Evolutionary conservation across 2,888 invertebrate species (phyloP).

Genomic region (Minunthozetes semirufus): DNA sequence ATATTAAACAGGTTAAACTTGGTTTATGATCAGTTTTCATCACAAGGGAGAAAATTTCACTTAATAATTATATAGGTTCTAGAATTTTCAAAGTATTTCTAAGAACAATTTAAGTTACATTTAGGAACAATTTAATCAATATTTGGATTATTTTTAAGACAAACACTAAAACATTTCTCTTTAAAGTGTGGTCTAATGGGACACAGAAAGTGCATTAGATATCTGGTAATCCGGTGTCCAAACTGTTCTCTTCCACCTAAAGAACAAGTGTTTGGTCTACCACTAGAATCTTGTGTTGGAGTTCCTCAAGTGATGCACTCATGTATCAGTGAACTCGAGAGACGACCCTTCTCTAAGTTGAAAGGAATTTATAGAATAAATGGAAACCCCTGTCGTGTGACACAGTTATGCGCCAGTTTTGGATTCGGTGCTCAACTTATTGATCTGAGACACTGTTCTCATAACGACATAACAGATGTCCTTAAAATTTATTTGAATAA

Average conservation of each 20-base stretch:
- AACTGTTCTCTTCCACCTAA: conserved; percentile 24
- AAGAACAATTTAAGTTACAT: too few relatives aligned
- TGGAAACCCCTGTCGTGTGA: neutral
- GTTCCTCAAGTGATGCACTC: conserved; percentile 24
- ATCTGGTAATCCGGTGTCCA: conserved; percentile 32
- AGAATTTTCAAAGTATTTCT: too few relatives aligned
- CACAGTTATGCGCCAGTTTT: conserved; percentile 31
- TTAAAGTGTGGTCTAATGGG: conserved; percentile 25
- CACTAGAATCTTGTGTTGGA: conserved; percentile 9
- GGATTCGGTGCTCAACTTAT: conserved; percentile 32
- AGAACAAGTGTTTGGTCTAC: conserved; percentile 27
- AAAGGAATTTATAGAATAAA: conserved; percentile 28
- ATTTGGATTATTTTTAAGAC: too few relatives aligned
- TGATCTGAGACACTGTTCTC: conserved; percentile 25
- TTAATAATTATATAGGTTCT: too few relatives aligned
- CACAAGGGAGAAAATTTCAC: too few relatives aligned
- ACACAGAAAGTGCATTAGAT: conserved; percentile 33
- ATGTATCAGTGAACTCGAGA: conserved; percentile 35
- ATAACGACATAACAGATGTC: conserved; percentile 33
- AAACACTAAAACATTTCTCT: too few relatives aligned
- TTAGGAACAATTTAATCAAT: too few relatives aligned
- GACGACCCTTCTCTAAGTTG: conserved; percentile 25
- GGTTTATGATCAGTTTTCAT: too few relatives aligned
- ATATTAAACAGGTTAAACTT: too few relatives aligned
- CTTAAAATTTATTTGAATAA: conserved; percentile 29